Evolutionary conservation across 2,797 vertebrate species (phyloP).

Genomic region (Pseudochaenichthys georgianus): DNA sequence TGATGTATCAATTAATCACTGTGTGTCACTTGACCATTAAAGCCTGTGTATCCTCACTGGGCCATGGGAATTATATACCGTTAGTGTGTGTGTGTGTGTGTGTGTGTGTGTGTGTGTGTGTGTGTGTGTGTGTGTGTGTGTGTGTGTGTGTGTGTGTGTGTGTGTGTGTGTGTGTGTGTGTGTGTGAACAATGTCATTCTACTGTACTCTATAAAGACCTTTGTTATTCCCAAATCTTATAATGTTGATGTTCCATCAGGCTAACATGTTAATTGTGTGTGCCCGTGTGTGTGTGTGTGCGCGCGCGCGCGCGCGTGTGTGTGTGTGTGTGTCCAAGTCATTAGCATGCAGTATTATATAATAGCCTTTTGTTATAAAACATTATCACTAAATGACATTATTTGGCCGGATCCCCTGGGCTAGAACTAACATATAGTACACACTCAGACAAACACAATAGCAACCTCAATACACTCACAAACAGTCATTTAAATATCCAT

Average conservation of each 20-base stretch:
- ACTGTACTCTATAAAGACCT: constrained; percentile 41
- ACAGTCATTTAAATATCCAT: constrained; percentile 20
- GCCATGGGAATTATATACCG: constrained; percentile 46
- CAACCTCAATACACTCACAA: constrained; percentile 29
- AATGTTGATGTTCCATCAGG: constrained; percentile 31
- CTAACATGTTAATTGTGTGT: constrained; percentile 22
- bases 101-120: constrained; percentile 14
- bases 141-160: constrained; percentile 8
- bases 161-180: constrained; percentile 16
- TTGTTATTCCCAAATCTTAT: constrained; percentile 44
- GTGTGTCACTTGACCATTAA: constrained; percentile 74
- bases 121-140: background rate
- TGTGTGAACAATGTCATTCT: constrained; percentile 33
- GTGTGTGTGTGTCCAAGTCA: background rate
- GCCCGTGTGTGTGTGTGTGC: background rate
- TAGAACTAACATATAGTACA: constrained; percentile 47
- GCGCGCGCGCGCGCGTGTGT: too few species aligned
- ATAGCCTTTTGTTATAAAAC: constrained; percentile 61
- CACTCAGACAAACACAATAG: constrained; percentile 23
- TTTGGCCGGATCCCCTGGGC: constrained; percentile 40
- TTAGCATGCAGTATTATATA: constrained; percentile 53
- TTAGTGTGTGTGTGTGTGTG: constrained; percentile 11
- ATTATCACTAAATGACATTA: constrained; percentile 66
- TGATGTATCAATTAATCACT: constrained; percentile 80
- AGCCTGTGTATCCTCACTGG: constrained; percentile 59